These are phyloP conservation scores for Drosophila lutescens DNA, from an alignment of 2,888 invertebrate species.

Conservation along the genomic window DNA sequence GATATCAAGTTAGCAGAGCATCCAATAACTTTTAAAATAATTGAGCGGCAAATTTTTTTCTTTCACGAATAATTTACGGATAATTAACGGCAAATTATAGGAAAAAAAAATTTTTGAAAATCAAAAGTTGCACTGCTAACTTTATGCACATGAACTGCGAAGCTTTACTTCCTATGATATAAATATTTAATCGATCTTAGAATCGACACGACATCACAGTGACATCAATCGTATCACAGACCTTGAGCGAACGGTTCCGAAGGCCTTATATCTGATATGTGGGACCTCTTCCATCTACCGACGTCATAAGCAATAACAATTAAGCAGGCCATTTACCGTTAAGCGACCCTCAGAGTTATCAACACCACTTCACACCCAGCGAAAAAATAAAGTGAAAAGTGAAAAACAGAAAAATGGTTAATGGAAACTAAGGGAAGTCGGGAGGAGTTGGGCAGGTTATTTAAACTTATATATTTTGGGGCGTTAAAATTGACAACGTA, in stretches of 20 bases:
- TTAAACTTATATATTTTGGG: slow-evolving; percentile 62
- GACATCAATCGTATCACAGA: slow-evolving; percentile 26
- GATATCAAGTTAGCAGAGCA: no score
- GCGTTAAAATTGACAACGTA: slow-evolving; percentile 79
- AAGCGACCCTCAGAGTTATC: slow-evolving; percentile 50
- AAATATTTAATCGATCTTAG: slow-evolving; percentile 1
- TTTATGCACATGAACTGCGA: no score
- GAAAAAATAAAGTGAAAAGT: slow-evolving; percentile 8
- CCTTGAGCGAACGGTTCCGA: slow-evolving; percentile 29
- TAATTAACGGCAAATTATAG: no score
- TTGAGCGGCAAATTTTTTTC: no score
- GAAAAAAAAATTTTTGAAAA: no score
- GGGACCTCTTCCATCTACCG: slow-evolving; percentile 10
- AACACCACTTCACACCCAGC: slow-evolving; percentile 55
- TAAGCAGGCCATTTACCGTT: slow-evolving; percentile 58
- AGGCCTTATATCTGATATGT: slow-evolving; percentile 24
- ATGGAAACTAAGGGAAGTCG: slow-evolving; percentile 4
- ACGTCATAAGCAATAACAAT: slow-evolving; percentile 66
- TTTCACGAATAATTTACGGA: no score
- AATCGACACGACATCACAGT: slow-evolving; percentile 12
- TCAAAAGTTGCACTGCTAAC: no score
- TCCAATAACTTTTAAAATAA: no score
- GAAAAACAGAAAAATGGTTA: slow-evolving; percentile 15
- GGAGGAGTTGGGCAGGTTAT: slow-evolving; percentile 2
- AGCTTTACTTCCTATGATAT: background rate